Conservation (phyloP, 2,888 invertebrate species). For the Cepaea hortensis region DNA sequence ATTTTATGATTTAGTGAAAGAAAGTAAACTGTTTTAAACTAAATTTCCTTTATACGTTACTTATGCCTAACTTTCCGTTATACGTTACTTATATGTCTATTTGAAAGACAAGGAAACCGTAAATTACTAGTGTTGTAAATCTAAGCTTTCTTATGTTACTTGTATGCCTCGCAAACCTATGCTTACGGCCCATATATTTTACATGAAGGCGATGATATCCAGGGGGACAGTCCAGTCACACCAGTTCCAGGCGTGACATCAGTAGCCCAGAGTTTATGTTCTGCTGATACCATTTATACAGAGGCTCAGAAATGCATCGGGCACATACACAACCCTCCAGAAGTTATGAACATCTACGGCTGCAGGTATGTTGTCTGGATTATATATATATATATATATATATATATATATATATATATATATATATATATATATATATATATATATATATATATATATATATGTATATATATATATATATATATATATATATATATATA, state of each 20-base stretch:
- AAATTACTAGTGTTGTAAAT: no score
- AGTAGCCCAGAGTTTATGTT: neutral
- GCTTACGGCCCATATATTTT: neutral
- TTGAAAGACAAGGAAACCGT: no score
- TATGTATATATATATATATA: neutral
- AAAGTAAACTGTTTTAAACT: no score
- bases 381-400: neutral
- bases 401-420: no score
- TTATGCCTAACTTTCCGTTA: no score
- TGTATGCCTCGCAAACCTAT: no score
- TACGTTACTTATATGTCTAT: no score
- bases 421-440: no score
- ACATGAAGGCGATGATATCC: conserved; percentile 8
- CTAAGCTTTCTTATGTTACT: no score
- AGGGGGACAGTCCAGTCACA: neutral
- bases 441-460: no score
- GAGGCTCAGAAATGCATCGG: conserved; percentile 17
- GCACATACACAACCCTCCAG: conserved; percentile 3
- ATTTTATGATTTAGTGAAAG: no score
- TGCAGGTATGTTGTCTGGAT: conserved; percentile 4
- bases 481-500: neutral
- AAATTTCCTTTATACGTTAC: no score
- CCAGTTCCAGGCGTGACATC: neutral
- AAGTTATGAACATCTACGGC: conserved; percentile 2
- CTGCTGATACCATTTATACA: neutral